Conservation (phyloP, 2,797 vertebrate genomes). For the Siniperca scherzeri region DNA sequence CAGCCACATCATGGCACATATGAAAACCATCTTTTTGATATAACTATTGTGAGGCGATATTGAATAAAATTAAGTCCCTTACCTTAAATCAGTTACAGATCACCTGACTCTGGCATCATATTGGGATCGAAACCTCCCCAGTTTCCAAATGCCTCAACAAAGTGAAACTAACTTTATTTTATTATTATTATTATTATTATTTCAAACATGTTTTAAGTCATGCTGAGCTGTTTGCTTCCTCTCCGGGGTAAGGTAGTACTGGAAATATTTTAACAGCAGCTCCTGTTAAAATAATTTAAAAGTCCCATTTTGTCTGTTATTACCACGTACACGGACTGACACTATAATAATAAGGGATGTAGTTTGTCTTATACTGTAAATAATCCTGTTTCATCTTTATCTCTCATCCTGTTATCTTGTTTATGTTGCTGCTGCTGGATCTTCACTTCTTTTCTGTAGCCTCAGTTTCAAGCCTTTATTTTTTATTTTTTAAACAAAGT, state of each 20-base stretch:
- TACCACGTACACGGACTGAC: not conserved
- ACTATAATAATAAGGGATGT: not conserved
- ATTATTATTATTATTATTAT: not conserved
- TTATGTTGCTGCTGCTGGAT: not conserved
- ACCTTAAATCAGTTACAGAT: too few species aligned
- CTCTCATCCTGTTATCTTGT: not conserved
- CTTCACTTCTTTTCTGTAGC: slow-evolving; percentile 7
- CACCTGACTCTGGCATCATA: not conserved
- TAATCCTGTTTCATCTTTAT: slow-evolving; percentile 15
- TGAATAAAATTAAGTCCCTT: too few species aligned
- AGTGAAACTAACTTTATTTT: not conserved
- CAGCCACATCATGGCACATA: too few species aligned
- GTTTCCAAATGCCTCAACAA: not conserved
- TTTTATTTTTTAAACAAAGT: not conserved
- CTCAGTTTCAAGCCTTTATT: not conserved
- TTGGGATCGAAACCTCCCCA: not conserved
- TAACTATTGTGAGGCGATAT: too few species aligned
- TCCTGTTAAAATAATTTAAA: not conserved
- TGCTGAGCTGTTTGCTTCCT: not conserved
- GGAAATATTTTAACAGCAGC: not conserved
- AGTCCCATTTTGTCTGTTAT: not conserved
- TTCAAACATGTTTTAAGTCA: not conserved
- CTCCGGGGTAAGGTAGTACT: not conserved
- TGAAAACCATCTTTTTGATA: too few species aligned
- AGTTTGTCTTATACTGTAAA: slow-evolving; percentile 40